Conservation (phyloP, 2,113 vertebrate genomes). For the Pseudorasbora parva region DNA sequence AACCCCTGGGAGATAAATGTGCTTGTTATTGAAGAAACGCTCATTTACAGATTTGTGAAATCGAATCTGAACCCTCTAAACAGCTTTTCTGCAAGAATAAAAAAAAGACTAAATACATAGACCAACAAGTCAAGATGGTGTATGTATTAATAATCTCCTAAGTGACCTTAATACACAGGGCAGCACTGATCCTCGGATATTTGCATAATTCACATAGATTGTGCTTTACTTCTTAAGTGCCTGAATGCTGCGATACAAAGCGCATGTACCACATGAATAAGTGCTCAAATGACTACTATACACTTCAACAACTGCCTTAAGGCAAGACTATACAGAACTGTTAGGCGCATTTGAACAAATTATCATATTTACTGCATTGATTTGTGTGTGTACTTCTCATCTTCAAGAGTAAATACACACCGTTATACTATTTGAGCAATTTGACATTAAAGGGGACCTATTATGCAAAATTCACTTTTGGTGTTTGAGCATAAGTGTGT, state of each 20-base stretch:
- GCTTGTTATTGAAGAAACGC: constrained; percentile 2
- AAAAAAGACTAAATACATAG: background rate
- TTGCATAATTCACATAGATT: constrained; percentile 31
- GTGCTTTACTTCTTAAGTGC: background rate
- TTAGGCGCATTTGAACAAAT: background rate
- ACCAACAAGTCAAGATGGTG: constrained; percentile 12
- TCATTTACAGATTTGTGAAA: constrained; percentile 17
- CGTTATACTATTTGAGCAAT: background rate
- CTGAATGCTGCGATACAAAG: background rate
- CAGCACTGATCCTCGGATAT: constrained; percentile 1
- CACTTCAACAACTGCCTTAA: background rate
- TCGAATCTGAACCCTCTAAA: background rate
- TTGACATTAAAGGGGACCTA: background rate
- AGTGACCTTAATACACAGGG: constrained; percentile 19
- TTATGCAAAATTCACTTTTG: too few species aligned
- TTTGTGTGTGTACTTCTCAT: background rate
- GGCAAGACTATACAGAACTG: background rate
- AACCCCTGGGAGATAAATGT: background rate
- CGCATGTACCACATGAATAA: background rate
- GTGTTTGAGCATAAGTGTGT: too few species aligned
- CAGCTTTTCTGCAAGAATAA: background rate
- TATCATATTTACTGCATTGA: background rate
- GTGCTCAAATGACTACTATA: background rate
- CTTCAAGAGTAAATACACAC: background rate
- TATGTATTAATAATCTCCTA: constrained; percentile 28